Evolutionary conservation across 2,797 vertebrate genomes (phyloP).

Genomic region (Avahi laniger): DNA sequence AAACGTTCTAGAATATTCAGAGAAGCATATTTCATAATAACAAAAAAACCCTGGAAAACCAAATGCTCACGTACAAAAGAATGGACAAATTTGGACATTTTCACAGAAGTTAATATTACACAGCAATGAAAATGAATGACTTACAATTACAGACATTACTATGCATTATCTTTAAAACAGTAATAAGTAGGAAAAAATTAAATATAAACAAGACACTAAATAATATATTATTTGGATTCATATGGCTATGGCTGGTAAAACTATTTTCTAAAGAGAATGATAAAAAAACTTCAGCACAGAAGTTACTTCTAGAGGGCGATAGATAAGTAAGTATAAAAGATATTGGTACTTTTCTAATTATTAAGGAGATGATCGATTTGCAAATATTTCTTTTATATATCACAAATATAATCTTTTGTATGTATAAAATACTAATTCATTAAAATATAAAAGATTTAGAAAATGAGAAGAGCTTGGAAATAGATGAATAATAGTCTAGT

Average conservation of each 20-base stretch:
- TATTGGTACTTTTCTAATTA: neutral
- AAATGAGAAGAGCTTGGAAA: neutral
- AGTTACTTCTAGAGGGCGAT: neutral
- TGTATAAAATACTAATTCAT: neutral
- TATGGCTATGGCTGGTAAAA: neutral
- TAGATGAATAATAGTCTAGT: neutral
- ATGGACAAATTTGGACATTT: neutral
- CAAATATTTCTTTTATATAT: neutral
- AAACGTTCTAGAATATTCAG: neutral
- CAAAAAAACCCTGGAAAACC: neutral
- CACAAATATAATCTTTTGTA: neutral
- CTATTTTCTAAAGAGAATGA: neutral
- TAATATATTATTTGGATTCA: neutral
- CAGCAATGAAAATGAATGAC: neutral
- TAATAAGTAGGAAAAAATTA: neutral
- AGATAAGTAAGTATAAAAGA: neutral
- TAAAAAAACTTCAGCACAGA: neutral
- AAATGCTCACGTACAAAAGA: neutral
- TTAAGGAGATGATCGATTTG: neutral
- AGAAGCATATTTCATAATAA: neutral
- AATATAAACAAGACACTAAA: neutral
- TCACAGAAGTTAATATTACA: neutral
- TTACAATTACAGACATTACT: neutral
- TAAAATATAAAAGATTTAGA: constrained; percentile 16
- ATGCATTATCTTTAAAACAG: neutral